Evolutionary conservation across 2,113 vertebrate genomes (phyloP), one percentile per base, ranked within the genome.

Genomic region (Psittacula cyanocephala): DNA sequence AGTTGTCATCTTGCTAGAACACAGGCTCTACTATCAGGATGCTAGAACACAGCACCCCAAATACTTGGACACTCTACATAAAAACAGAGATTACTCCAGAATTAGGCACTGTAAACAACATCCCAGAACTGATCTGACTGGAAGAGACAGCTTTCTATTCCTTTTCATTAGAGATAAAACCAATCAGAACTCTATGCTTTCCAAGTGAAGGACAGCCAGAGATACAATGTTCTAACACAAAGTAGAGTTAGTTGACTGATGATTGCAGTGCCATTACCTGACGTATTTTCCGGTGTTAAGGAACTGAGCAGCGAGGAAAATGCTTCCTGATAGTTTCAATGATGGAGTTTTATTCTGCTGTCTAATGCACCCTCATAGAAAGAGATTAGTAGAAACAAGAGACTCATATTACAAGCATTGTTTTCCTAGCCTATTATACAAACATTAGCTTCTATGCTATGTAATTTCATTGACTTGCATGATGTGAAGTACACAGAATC

Each of bases 241-340:
- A 77, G 11, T 0, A 86, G 28, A 57, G 11, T 1, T 29, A 57
- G 11, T 1, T 29, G 24, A 57, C 29, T 44, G 70, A 53, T 63
- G 67, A 63, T 1, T 11, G 50, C 72, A 89, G 13, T 13, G 29
- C 25, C 37, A 28, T 9, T 77, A 19, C 16, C 8, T 49, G 10
- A 2, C 17, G 17, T n/a, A 37, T 57, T 87, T 89, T 52, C 46
- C 64, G 15, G 8, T 77, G 24, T 43, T 50, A 86, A 43, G 19
- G 24, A 65, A 77, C 1, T 0, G 0, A 78, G 11, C 10, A 13
- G 27, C 52, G 28, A 11, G 19, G 6, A 4, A 64, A 80, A 80
- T 43, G 60, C 13, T 80, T 50, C 1, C 1, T 27, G 37, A 28
- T 27, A 72, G 8, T 65, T 81, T 82, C 39, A 28, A 31, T 27